These are phyloP conservation scores for Ditylenchus dipsaci DNA, from an alignment of 1,140 invertebrate species.

Conservation along the genomic window DNA sequence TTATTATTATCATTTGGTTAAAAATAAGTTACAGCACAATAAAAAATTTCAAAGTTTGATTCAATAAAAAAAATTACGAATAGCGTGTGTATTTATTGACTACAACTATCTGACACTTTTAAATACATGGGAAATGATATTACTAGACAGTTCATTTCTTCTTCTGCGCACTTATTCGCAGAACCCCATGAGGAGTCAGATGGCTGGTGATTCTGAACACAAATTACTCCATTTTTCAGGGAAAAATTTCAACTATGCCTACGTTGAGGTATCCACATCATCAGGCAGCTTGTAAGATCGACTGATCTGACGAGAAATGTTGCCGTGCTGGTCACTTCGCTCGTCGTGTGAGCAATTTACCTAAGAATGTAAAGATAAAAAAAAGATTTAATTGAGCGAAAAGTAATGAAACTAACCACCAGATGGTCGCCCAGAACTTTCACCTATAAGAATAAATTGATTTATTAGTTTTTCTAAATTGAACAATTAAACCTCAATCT, in stretches of 20 bases:
- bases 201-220: background rate
- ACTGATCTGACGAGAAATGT: constrained; percentile 50
- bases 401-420: constrained; percentile 27
- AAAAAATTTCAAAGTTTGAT: too few species aligned
- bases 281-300: constrained; percentile 49
- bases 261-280: constrained; percentile 49
- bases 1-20: too few species aligned
- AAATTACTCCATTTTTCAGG: too few species aligned
- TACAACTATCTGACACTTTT: too few species aligned
- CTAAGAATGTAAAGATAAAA: too few species aligned
- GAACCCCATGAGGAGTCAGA: constrained; percentile 3
- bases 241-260: too few species aligned
- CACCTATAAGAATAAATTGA: constrained; percentile 32
- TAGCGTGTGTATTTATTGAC: too few species aligned
- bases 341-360: constrained; percentile 51
- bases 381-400: too few species aligned
- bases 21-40: too few species aligned
- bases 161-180: background rate
- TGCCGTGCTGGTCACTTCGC: constrained; percentile 52
- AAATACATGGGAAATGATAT: too few species aligned
- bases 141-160: background rate
- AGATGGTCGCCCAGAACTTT: constrained; percentile 52
- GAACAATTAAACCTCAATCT: constrained; percentile 50
- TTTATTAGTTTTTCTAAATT: background rate
- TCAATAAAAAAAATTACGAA: too few species aligned